Evolutionary conservation across 2,888 invertebrate genomes (phyloP), one percentile per base, ranked within the genome.

Genomic region (Boloria selene): DNA sequence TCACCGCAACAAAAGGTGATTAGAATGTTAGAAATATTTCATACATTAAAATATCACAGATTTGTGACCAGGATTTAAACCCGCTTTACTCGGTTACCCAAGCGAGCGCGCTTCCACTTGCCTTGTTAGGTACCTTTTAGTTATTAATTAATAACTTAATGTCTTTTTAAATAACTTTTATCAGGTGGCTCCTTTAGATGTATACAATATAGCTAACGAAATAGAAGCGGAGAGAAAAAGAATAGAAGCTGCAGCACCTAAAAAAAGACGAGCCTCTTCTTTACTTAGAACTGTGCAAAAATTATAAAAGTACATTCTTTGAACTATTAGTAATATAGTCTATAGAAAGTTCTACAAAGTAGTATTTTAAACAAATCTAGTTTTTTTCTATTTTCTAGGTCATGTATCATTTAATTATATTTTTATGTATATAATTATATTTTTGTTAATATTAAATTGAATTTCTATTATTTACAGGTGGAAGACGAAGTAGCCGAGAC

Each of bases 401-500:
- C n/a, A n/a, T n/a, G n/a, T n/a, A n/a, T n/a, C 13, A 13, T 59
- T 10, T 54, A 13, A n/a, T 17, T 44, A 4, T 16, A n/a, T n/a
- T 1, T 51, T 22, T 51, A 5, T 18, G 13, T 51, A 22, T 17
- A 22, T 51, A 13, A 22, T 5, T 51, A 13, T 13, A 51, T 14
- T 51, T 22, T 53, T 16, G 5, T 2, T 1, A 13, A 55, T 18
- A 14, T 0, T 44, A 22, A 44, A 18, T 55, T 10, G 3, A 51
- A 52, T 38, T 45, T 49, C 16, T 26, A 18, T 52, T 70, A 55
- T 73, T 84, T 80, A 17, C 85, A 90, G 90, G 86, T 90, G 10
- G 90, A 90, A 68, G 90, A 89, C 13, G 88, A 88, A 65, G 71
- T 80, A 13, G 72, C 75, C 0, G 85, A 83, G 54, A 77, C 76